These are phyloP conservation scores for Hesperophylax magnus DNA, from an alignment of 1,140 invertebrate species.

Conservation along the genomic window DNA sequence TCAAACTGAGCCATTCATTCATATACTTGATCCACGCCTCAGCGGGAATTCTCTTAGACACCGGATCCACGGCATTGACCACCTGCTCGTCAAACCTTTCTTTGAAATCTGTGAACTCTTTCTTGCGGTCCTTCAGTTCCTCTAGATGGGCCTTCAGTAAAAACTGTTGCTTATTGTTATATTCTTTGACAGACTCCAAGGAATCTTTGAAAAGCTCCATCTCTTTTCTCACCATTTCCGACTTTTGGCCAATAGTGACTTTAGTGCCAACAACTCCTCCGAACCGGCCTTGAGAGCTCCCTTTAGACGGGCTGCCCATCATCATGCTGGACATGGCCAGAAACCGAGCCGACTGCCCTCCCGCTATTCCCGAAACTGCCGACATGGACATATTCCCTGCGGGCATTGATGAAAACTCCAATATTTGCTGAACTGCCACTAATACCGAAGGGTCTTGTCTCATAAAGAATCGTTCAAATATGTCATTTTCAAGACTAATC, in stretches of 20 bases:
- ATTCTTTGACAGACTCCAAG: slow-evolving; percentile 60
- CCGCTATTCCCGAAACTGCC: neutral
- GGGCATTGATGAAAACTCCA: slow-evolving; percentile 63
- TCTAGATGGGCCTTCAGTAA: slow-evolving; percentile 67
- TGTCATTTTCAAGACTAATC: slow-evolving; percentile 64
- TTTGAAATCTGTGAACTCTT: slow-evolving; percentile 32
- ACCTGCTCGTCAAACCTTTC: slow-evolving; percentile 28
- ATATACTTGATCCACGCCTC: slow-evolving; percentile 71
- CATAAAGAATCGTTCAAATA: slow-evolving; percentile 64
- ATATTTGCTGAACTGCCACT: slow-evolving; percentile 64
- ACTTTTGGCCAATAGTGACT: slow-evolving; percentile 64
- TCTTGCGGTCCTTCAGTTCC: slow-evolving; percentile 62
- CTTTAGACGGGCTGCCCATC: slow-evolving; percentile 59
- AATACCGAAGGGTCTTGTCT: slow-evolving; percentile 64
- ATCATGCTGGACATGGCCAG: slow-evolving; percentile 51
- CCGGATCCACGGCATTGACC: neutral
- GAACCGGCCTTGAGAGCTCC: slow-evolving; percentile 63
- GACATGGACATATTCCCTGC: neutral
- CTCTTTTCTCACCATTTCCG: slow-evolving; percentile 66
- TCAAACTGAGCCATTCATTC: slow-evolving; percentile 68
- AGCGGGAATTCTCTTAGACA: slow-evolving; percentile 67
- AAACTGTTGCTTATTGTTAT: slow-evolving; percentile 61
- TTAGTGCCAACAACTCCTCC: slow-evolving; percentile 61
- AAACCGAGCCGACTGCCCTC: slow-evolving; percentile 57
- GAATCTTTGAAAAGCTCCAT: slow-evolving; percentile 65